phyloP scores from a whole-genome alignment of 2,113 vertebrate genomes.

The Noturus placidus region DNA sequence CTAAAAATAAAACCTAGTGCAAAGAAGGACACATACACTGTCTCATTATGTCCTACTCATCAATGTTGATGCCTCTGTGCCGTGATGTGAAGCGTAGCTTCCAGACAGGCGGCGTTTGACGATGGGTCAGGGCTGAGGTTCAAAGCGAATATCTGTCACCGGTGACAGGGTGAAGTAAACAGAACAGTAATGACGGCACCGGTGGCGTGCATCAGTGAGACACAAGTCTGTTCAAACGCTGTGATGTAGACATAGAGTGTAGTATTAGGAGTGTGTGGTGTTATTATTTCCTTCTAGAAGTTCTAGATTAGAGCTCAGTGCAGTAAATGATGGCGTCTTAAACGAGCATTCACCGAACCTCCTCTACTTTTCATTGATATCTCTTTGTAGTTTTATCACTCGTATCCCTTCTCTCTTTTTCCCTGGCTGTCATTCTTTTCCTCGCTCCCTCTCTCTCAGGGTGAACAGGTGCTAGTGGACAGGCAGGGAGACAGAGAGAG shows the following conservation, averaged over 20 bases:
- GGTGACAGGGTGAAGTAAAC: slow-evolving; percentile 50
- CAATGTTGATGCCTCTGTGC: slow-evolving; percentile 25
- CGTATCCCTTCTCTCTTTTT: neutral
- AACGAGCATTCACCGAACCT: neutral
- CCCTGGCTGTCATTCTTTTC: slow-evolving; percentile 8
- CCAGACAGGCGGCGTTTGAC: slow-evolving; percentile 40
- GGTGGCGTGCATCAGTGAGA: slow-evolving; percentile 40
- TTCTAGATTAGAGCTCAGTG: neutral
- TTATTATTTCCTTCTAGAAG: slow-evolving; percentile 3
- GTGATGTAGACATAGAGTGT: slow-evolving; percentile 1
- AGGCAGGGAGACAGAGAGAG: slow-evolving; percentile 74
- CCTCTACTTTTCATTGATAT: neutral
- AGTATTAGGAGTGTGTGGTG: neutral
- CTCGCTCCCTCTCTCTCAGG: slow-evolving; percentile 57
- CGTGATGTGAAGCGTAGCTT: slow-evolving; percentile 38
- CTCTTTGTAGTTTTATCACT: neutral
- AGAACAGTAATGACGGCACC: slow-evolving; percentile 40
- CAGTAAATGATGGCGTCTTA: neutral
- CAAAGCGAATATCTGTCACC: slow-evolving; percentile 38
- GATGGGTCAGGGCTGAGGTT: slow-evolving; percentile 41
- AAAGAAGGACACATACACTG: slow-evolving; percentile 27
- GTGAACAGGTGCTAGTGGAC: slow-evolving; percentile 79
- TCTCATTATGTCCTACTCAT: slow-evolving; percentile 47
- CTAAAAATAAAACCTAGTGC: slow-evolving; percentile 43
- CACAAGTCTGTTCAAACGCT: slow-evolving; percentile 19